Evolutionary conservation across 2,888 invertebrate species (phyloP).

Genomic region (Linnaemya tessellans): DNA sequence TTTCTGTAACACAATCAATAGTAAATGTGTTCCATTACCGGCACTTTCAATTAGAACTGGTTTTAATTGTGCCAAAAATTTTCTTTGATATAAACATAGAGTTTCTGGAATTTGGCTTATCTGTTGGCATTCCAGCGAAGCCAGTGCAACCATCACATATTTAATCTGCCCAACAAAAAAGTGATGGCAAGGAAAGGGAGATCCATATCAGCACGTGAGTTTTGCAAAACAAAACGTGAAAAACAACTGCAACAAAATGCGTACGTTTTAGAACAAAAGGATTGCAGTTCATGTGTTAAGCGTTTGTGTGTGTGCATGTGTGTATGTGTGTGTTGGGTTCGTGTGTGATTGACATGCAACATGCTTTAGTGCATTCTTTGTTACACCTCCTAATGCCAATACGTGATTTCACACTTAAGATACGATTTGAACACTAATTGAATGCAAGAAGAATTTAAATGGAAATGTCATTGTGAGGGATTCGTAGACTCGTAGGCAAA

Average conservation of each 20-base stretch:
- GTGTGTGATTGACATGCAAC: slow-evolving; percentile 27
- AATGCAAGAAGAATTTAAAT: slow-evolving; percentile 35
- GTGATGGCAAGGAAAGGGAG: not conserved
- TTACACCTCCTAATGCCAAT: slow-evolving; percentile 57
- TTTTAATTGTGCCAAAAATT: slow-evolving; percentile 39
- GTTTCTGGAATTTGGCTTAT: slow-evolving; percentile 34
- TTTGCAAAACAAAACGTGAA: slow-evolving; percentile 29
- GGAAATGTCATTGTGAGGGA: slow-evolving; percentile 24
- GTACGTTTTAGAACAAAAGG: slow-evolving; percentile 56
- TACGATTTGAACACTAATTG: slow-evolving; percentile 68
- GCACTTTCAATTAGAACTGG: slow-evolving; percentile 31
- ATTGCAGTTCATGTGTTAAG: slow-evolving; percentile 20
- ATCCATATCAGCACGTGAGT: slow-evolving; percentile 68
- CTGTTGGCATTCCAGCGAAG: not conserved
- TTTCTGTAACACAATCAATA: not conserved
- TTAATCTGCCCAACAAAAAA: slow-evolving; percentile 39
- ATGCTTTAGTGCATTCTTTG: slow-evolving; percentile 32
- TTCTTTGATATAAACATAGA: not conserved
- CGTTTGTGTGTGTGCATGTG: not conserved
- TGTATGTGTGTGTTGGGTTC: too few species aligned
- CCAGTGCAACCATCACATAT: slow-evolving; percentile 42
- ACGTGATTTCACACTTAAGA: slow-evolving; percentile 75
- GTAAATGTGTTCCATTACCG: slow-evolving; percentile 18
- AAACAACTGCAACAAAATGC: slow-evolving; percentile 19
- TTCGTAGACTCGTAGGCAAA: not conserved